These are phyloP conservation scores for Oreochromis spilurus DNA, from an alignment of 2,113 vertebrate genomes.

Conservation along the genomic window DNA sequence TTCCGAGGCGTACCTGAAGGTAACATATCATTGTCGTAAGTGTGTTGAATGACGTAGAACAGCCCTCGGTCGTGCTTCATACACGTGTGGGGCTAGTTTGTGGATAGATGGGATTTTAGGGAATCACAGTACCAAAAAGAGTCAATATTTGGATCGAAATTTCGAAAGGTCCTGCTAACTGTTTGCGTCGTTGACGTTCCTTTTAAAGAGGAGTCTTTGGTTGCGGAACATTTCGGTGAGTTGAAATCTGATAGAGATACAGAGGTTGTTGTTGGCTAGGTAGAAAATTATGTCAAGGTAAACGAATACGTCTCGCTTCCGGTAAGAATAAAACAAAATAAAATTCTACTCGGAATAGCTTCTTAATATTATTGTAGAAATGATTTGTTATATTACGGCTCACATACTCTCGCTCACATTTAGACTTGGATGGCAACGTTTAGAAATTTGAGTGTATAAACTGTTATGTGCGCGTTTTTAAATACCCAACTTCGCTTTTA, in stretches of 20 bases:
- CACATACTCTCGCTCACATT: not conserved
- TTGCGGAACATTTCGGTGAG: slow-evolving; percentile 29
- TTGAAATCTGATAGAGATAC: not conserved
- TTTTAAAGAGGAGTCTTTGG: not conserved
- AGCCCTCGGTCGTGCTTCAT: not conserved
- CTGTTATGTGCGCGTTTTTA: fast-evolving
- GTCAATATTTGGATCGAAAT: not conserved
- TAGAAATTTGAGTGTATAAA: not conserved
- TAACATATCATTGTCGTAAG: not conserved
- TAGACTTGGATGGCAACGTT: fast-evolving
- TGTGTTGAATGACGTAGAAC: not conserved
- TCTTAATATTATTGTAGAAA: not conserved
- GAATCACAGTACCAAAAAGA: not conserved
- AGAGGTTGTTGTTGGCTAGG: not conserved
- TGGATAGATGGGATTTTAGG: not conserved
- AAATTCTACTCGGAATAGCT: not conserved
- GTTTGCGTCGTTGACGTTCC: not conserved
- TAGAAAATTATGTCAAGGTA: not conserved
- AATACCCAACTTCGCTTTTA: not conserved
- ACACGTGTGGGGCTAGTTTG: slow-evolving; percentile 16
- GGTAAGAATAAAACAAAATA: not conserved
- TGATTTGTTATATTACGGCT: not conserved
- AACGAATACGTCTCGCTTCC: not conserved
- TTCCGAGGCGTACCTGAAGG: slow-evolving; percentile 10
- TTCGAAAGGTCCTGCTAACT: not conserved